A percentile compares a stretch with the other conserved stretches of the same genome.
phyloP scores from a whole-genome alignment of 2,113 vertebrate genomes.

The Chrysochloris asiatica region DNA sequence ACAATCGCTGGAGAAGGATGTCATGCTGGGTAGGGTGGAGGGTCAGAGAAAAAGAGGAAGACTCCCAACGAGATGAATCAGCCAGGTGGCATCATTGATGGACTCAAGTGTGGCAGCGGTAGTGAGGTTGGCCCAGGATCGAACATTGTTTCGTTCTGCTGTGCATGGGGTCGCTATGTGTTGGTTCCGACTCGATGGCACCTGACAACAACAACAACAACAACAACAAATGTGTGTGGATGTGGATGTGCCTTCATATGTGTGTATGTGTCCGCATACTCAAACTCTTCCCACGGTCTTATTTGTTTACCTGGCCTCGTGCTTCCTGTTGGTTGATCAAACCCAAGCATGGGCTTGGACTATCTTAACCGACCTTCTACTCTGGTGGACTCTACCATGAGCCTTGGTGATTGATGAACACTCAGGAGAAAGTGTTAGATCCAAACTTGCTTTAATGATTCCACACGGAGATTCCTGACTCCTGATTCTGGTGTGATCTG shows the following conservation, averaged over 20 bases:
- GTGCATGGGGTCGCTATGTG: too few species aligned
- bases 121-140: too few species aligned
- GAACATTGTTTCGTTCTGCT: too few species aligned
- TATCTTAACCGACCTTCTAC: not conserved
- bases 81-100: too few species aligned
- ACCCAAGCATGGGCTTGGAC: not conserved
- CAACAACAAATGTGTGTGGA: too few species aligned
- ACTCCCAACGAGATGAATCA: too few species aligned
- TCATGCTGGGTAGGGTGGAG: too few species aligned
- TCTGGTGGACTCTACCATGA: not conserved
- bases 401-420: not conserved
- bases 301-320: not conserved
- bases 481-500: not conserved
- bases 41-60: too few species aligned
- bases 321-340: not conserved
- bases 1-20: too few species aligned
- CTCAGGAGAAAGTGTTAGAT: not conserved
- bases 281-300: not conserved
- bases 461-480: not conserved
- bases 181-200: too few species aligned
- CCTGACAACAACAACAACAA: too few species aligned
- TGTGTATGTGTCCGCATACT: not conserved
- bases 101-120: too few species aligned
- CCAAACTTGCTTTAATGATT: not conserved
- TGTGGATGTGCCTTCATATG: not conserved